Evolutionary conservation across 2,113 vertebrate genomes (phyloP), one percentile per base, ranked within the genome.

Genomic region (Sinocyclocheilus anshuiensis): DNA sequence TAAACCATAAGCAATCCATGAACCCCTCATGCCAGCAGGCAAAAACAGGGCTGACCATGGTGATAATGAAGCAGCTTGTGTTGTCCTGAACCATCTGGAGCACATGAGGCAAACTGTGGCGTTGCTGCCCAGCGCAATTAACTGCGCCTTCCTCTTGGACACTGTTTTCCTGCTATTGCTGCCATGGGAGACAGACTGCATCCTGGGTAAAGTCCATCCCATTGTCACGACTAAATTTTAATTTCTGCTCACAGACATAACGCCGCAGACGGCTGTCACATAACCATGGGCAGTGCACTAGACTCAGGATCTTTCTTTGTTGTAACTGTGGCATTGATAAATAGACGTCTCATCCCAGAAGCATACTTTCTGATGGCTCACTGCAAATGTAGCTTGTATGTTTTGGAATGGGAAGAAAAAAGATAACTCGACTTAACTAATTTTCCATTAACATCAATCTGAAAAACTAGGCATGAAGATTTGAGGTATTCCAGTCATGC

Each of bases 81-180:
- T 84, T 92, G 92, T 88, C 86, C 79, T 89, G 91, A 92, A 89
- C 86, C 84, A 91, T 91, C 89, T 90, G 89, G 87, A 86, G 81
- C 82, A 45, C 83, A 69, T 87, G 77, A 89, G 87, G 87, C 79
- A 77, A 83, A 77, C 67, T 55, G 76, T 78, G 83, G 61, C 59
- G 16, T 79, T 82, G 72, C 86, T 91, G 91, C 87, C 89, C 92
- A 12, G 18, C 59, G 20, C 85, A 93, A 90, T 92, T 92, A 93
- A 72, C 83, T 85, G 63, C 39, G 57, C 53, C 86, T 72, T 87
- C 87, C 87, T 89, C 83, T 83, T 81, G 85, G 88, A 86, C 53
- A 74, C 84, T 65, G 39, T 86, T 90, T 83, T 77, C 71, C 81
- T 84, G 61, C 72, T 74, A 85, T 48, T 48, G 24, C 11, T 61